These are phyloP conservation scores for Neosilurus hyrtlii DNA, from an alignment of 2,797 vertebrate genomes.

Conservation along the genomic window DNA sequence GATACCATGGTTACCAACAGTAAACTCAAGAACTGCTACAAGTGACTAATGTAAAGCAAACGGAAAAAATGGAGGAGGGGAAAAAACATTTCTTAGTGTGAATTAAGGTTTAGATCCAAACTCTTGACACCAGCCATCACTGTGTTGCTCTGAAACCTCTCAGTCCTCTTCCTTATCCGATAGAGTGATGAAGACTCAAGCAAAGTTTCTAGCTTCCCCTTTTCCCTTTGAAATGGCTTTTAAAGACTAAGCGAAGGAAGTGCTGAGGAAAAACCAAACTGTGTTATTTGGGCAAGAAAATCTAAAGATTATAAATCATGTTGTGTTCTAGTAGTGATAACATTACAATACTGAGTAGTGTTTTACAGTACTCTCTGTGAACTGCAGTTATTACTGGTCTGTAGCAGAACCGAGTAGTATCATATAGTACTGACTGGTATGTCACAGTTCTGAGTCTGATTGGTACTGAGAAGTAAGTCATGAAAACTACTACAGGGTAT, in stretches of 20 bases:
- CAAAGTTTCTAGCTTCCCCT: background rate
- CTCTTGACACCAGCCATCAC: background rate
- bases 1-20: conserved; percentile 5
- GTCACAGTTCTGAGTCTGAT: background rate
- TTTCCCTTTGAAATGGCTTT: background rate
- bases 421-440: background rate
- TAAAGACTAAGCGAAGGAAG: background rate
- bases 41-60: background rate
- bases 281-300: background rate
- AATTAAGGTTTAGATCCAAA: background rate
- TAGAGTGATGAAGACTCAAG: background rate
- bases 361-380: background rate
- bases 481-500: no score
- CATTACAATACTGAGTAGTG: background rate
- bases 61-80: background rate
- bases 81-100: background rate
- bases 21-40: background rate
- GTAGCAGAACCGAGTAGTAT: background rate
- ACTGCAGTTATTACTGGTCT: background rate
- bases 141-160: background rate
- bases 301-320: background rate
- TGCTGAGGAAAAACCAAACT: background rate
- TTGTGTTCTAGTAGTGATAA: background rate
- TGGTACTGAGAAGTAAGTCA: background rate
- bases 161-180: background rate